Evolutionary conservation across 2,797 vertebrate species (phyloP).

Genomic region (Paramormyrops hopkinsi): DNA sequence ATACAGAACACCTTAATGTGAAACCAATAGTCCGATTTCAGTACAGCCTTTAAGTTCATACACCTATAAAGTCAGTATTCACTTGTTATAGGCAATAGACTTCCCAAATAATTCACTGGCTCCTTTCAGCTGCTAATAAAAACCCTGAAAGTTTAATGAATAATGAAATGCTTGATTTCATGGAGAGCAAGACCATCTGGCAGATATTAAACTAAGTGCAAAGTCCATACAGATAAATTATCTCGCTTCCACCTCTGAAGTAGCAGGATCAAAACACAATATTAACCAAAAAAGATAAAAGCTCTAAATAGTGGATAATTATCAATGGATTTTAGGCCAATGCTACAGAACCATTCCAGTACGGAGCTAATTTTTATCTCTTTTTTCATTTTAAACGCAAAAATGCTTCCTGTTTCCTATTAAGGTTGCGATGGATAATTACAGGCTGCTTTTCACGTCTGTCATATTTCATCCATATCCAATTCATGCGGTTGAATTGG

Average conservation of each 20-base stretch:
- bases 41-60: background rate
- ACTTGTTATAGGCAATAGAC: background rate
- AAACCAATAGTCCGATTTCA: background rate
- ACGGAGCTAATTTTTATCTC: background rate
- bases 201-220: slow-evolving; percentile 15
- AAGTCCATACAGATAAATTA: slow-evolving; percentile 14
- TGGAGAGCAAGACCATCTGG: slow-evolving; percentile 15
- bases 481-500: background rate
- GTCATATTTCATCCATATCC: slow-evolving; percentile 10
- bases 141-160: slow-evolving; percentile 6
- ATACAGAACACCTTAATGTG: background rate
- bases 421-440: slow-evolving; percentile 8
- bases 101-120: background rate
- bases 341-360: background rate
- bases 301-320: slow-evolving; percentile 12
- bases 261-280: slow-evolving; percentile 13
- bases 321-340: background rate
- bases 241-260: slow-evolving; percentile 1
- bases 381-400: slow-evolving; percentile 10
- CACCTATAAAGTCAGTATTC: background rate
- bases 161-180: slow-evolving; percentile 20
- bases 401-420: background rate
- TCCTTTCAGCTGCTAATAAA: background rate
- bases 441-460: background rate
- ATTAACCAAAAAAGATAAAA: slow-evolving; percentile 10